A percentile compares a stretch with the other conserved stretches of the same genome.
Evolutionary conservation across 2,888 invertebrate species (phyloP).

Genomic region (Ophion ventricosus): DNA sequence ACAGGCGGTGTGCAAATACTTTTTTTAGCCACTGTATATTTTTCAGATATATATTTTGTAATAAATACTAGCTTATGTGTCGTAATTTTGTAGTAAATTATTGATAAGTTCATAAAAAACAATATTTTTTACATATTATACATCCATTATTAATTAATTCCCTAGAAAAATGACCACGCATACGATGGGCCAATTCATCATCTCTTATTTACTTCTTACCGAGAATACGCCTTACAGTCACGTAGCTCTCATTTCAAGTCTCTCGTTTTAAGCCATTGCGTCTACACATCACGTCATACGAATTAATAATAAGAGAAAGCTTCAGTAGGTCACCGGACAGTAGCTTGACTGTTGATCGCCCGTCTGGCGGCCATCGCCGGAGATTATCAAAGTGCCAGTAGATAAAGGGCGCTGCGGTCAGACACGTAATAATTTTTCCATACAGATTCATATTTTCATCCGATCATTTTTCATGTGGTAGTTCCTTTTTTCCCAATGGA

Average conservation of each 20-base stretch:
- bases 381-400: constrained; percentile 46
- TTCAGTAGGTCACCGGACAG: constrained; percentile 14
- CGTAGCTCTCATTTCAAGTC: constrained; percentile 37
- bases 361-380: constrained; percentile 4
- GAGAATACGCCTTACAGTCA: constrained; percentile 40
- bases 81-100: too few relatives aligned
- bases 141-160: too few relatives aligned
- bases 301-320: constrained; percentile 13
- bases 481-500: neutral
- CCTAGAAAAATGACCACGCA: too few relatives aligned
- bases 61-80: too few relatives aligned
- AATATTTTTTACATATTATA: too few relatives aligned
- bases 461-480: neutral
- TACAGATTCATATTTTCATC: neutral
- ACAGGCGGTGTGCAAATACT: too few relatives aligned
- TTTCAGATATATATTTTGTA: too few relatives aligned
- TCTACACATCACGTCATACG: constrained; percentile 10
- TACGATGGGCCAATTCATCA: too few relatives aligned
- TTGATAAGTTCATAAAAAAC: too few relatives aligned
- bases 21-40: too few relatives aligned
- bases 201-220: constrained; percentile 22
- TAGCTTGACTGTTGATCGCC: constrained; percentile 13
- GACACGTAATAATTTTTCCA: constrained; percentile 6
- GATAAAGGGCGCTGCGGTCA: constrained; percentile 27
- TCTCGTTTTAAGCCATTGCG: constrained; percentile 26